These are phyloP conservation scores for Periparus ater DNA, from an alignment of 2,797 vertebrate genomes.

Conservation along the genomic window DNA sequence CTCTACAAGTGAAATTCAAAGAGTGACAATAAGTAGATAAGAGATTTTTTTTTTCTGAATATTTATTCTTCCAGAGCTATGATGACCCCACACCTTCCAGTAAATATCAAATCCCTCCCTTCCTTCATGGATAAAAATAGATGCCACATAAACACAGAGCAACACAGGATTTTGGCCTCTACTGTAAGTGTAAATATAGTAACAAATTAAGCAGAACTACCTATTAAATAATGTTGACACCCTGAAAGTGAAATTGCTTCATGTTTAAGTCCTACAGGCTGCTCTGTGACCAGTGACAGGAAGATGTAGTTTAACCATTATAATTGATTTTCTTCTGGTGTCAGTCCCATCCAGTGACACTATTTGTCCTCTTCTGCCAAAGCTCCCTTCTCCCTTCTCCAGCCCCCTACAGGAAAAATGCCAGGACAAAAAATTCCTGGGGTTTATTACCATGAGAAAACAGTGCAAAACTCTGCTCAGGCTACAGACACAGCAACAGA, in stretches of 20 bases:
- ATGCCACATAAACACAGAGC: background rate
- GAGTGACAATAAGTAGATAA: background rate
- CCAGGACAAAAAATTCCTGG: background rate
- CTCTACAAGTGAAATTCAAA: background rate
- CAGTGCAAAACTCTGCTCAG: background rate
- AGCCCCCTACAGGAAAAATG: rapidly evolving
- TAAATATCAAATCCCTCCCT: background rate
- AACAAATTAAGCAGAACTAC: slow-evolving; percentile 19
- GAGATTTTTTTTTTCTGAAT: background rate
- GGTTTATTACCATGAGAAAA: background rate
- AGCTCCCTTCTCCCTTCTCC: background rate
- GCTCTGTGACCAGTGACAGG: background rate
- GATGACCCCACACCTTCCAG: background rate
- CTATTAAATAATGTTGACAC: background rate
- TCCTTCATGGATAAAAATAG: background rate
- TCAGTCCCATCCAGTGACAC: background rate
- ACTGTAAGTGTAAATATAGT: slow-evolving; percentile 8
- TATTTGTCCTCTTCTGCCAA: background rate
- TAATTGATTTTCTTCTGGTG: background rate
- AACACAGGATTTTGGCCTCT: background rate
- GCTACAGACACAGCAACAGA: background rate
- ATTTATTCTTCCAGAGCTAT: background rate
- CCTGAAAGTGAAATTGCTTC: background rate
- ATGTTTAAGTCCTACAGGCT: background rate
- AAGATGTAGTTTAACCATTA: background rate